A percentile compares a stretch with the other conserved stretches of the same genome.
phyloP scores from a whole-genome alignment of 2,113 vertebrate genomes.

The Pteruthius melanotis region DNA sequence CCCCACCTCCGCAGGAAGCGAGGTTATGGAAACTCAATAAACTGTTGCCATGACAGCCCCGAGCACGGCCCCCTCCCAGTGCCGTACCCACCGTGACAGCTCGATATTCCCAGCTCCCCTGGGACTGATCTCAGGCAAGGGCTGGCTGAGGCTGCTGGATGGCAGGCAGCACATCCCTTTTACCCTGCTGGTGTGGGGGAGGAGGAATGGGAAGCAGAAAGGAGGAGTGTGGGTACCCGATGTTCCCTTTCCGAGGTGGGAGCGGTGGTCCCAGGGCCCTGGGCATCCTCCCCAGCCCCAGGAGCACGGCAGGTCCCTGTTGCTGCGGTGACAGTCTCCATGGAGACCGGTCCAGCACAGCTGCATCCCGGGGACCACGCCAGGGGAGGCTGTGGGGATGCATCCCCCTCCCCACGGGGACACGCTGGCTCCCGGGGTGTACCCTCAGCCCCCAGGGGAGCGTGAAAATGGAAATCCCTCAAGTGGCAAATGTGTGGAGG shows the following conservation, averaged over 20 bases:
- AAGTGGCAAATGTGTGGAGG: background rate
- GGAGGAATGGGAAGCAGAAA: background rate
- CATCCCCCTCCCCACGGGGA: background rate
- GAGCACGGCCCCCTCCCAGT: background rate
- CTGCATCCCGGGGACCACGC: background rate
- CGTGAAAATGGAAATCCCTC: background rate
- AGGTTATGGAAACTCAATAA: background rate
- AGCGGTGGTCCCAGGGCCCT: background rate
- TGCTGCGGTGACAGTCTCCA: slow-evolving; percentile 42
- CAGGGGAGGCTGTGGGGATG: background rate
- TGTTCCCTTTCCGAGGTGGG: fast-evolving
- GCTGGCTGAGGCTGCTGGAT: background rate
- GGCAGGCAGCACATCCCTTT: background rate
- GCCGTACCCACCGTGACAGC: background rate
- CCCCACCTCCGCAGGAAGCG: background rate
- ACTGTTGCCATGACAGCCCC: slow-evolving; percentile 33
- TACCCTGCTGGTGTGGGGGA: background rate
- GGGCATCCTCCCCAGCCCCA: background rate
- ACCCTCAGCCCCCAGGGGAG: background rate
- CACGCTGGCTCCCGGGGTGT: background rate
- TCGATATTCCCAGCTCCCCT: background rate
- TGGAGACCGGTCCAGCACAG: slow-evolving; percentile 12
- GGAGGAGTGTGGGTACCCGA: background rate
- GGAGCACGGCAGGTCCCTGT: background rate
- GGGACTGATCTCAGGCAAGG: background rate